phyloP scores from a whole-genome alignment of 2,888 invertebrate species.

The Thymelicus lineola region DNA sequence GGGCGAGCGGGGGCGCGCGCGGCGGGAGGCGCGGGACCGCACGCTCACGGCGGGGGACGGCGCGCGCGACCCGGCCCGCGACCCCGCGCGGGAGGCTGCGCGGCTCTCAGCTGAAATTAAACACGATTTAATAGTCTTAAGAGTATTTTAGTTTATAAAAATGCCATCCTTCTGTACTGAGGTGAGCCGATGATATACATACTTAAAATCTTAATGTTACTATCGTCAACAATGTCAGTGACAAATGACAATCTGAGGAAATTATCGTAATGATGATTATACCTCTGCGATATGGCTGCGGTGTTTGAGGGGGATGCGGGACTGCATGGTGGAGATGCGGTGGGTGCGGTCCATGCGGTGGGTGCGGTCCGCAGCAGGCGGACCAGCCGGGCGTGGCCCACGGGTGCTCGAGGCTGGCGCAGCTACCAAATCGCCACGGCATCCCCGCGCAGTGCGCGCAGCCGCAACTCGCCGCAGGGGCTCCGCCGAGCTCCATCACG shows the following conservation, averaged over 20 bases:
- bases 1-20: constrained; percentile 69
- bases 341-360: constrained; percentile 45
- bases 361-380: constrained; percentile 57
- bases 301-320: constrained; percentile 64
- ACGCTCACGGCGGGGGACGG: constrained; percentile 89
- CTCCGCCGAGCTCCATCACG: constrained; percentile 70
- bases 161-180: no score
- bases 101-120: constrained; percentile 73
- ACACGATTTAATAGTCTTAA: neutral
- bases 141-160: neutral
- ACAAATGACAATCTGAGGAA: neutral
- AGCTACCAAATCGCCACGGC: constrained; percentile 78
- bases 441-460: constrained; percentile 53
- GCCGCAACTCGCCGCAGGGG: constrained; percentile 48
- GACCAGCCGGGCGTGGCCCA: constrained; percentile 52
- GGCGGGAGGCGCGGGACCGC: constrained; percentile 88
- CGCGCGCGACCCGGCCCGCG: constrained; percentile 87
- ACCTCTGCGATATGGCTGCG: constrained; percentile 76
- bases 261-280: constrained; percentile 6
- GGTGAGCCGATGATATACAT: no score
- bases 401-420: constrained; percentile 72
- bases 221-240: no score
- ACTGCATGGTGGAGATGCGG: constrained; percentile 46
- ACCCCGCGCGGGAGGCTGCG: constrained; percentile 77
- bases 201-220: no score